Conservation (phyloP, 64 coral and sea anemone genomes). For the Stichodactyla mertensii region DNA sequence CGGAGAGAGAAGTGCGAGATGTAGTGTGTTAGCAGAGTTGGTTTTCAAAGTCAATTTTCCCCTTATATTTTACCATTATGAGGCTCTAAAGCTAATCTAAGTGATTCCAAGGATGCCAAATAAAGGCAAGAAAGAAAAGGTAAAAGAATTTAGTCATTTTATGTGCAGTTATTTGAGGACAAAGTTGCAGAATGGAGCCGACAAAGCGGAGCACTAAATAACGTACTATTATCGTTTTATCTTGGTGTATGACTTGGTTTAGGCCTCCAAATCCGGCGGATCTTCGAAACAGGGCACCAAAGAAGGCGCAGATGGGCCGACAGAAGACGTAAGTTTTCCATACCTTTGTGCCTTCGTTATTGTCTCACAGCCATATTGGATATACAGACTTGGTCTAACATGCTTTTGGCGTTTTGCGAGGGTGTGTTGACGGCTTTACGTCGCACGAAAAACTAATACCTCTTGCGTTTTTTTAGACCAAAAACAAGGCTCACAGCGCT, state of each 20-base stretch:
- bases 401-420: conserved; percentile 42
- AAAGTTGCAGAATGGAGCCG: neutral
- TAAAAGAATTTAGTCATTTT: neutral
- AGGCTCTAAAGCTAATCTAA: conserved; percentile 9
- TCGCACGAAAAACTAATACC: neutral
- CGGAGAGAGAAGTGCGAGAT: conserved; percentile 11
- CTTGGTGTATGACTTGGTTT: conserved; percentile 13
- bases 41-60: conserved; percentile 6
- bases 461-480: conserved; percentile 22
- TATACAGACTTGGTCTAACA: neutral
- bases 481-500: conserved; percentile 34
- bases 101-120: conserved; percentile 65
- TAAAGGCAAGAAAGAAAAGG: conserved; percentile 96
- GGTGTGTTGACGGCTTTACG: conserved; percentile 53
- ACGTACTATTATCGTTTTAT: neutral
- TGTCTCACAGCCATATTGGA: conserved; percentile 26
- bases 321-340: conserved; percentile 54
- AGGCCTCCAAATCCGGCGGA: conserved; percentile 59
- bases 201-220: neutral
- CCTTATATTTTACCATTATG: neutral
- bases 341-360: conserved; percentile 8
- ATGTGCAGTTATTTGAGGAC: neutral
- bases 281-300: conserved; percentile 72
- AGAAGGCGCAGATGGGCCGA: conserved; percentile 63
- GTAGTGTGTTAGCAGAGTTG: neutral